Base-by-base conservation (phyloP, 2,888 invertebrate genomes). In the Netelia fuscicornis region DNA sequence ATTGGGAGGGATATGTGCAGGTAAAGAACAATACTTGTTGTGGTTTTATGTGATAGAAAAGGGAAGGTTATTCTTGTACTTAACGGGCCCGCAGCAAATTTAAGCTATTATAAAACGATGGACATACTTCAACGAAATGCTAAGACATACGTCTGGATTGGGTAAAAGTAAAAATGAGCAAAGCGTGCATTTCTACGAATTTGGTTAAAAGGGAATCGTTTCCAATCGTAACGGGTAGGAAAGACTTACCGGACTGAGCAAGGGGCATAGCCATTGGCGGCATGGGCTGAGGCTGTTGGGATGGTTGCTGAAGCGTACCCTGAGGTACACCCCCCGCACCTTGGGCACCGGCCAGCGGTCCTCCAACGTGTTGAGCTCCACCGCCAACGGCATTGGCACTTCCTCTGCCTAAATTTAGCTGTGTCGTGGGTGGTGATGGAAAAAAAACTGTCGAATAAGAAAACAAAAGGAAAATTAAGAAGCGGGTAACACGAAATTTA, bases 251-350 rank as follows among this genome's bases (percentile, higher is more conserved):
- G 84, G 90, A 75, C 84, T 90, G 92, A 54, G 91, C 85, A 23
- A 92, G 87, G 25, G 92, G 85, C 83, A 92, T 89, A 67, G 89
- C 89, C 88, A 92, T 89, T 62, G 91, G 83, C 67, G 90, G 91
- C 86, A 93, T 88, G 5, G 90, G 86, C 68, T 90, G 92, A 64
- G 92, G 88, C 81, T 91, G 93, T 81, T 91, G 92, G 0, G 92
- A 84, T 76, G 92, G 89, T 85, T 92, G 93, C 81, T 92, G 93
- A 74, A 93, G 89, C 58, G 90, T 87, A 87, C 91, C 91, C 83
- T 91, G 93, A 13, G 91, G 91, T 86, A 92, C 91, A 52, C 92
- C 90, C 76, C 92, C 86, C 85, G 91, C 91, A 89, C 91, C 92
- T 90, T 92, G 92, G 81, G 91, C 90, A 87, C 90, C 90, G 80